Base-by-base conservation (phyloP, 2,113 vertebrate species). In the Echinops telfairi region DNA sequence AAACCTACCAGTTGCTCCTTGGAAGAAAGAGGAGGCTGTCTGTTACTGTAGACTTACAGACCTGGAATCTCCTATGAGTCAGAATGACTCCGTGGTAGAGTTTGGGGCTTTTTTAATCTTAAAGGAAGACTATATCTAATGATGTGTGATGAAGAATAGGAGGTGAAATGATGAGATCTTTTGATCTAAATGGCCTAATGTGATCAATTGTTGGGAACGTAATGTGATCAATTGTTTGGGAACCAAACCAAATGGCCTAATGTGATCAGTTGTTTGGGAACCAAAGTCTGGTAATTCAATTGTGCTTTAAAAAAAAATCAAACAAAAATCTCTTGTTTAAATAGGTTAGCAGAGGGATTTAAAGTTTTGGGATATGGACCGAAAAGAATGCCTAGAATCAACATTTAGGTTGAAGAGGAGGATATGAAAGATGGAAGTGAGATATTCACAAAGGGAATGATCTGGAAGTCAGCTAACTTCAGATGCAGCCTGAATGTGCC, bases 331-430 rank as follows among this genome's bases (percentile, higher is more conserved):
- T 80, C 40, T 91, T 86, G 71, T 66, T 83, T 5, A 79, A 80
- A 53, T 25, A 92, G 23, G 16, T 29, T 60, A 83, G 66, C 17
- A 84, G 71, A 93, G 83, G 11, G n/a, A 87, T 70, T 79, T 76
- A 71, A 81, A 83, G 20, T 64, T 64, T 84, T 87, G 43, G 79
- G 36, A 75, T n/a, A 53, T 75, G 38, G n/a, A 23, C 43, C 64
- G 33, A 83, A 79, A 89, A 92, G 66, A 79, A 31, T 7, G 19
- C 86, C 36, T 17, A n/a, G 19, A 81, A 81, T 71, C 53, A 87
- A 64, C 31, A 43, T 53, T 53, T 71, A 29, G 20, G 19, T 31
- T 83, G 40, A 75, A 94, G 71, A 91, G 25, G n/a, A 23, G 75
- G 17, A 36, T 84, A 25, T 57, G 73, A 76, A 91, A 66, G 23